Base-by-base conservation (phyloP, 2,113 vertebrate genomes). In the Boulengeromyrus knoepffleri region DNA sequence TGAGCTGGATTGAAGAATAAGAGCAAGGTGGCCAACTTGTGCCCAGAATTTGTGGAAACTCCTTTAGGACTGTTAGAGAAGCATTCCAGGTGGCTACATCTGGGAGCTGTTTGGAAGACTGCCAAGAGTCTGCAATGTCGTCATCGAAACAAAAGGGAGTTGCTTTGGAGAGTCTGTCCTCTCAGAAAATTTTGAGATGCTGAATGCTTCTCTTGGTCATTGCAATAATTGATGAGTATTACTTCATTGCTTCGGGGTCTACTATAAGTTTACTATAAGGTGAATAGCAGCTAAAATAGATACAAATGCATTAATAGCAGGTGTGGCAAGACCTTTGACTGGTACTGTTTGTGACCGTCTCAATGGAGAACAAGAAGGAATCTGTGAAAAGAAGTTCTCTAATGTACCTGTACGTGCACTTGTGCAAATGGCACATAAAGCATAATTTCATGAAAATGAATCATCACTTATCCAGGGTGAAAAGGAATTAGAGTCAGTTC, bases 401-500 rank as follows among this genome's bases (percentile, higher is more conserved):
- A 27, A 66, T 66, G n/a, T 66, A 31, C 24, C 10, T 27, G 9
- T 27, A 12, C 62, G 7, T 24, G 5, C 21, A 58, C 56, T 66
- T 66, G 58, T 66, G 58, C n/a, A 27, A 66, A 66, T 66, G 58
- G n/a, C 24, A 58, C 52, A 53, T 5, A 53, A 53, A 53, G 6
- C 6, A 3, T 24, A 1, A 58, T 58, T 58, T 58, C 56, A 58
- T 58, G 21, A 58, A 58, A 58, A 58, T n/a, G 21, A 58, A 58
- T 24, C 62, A 27, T 66, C 8, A 66, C 62, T 66, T 3, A 62
- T 62, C 24, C 58, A 62, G 0, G 6, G 3, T 31, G 3, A 66
- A 27, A 66, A 27, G 62, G 62, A 66, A 66, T 66, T 66, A 27
- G 66, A 36, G 31, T 62, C 53, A 92, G 85, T 88, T 93, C 70